Conservation (phyloP, 2,113 vertebrate species). For the Neomonachus schauinslandi region DNA sequence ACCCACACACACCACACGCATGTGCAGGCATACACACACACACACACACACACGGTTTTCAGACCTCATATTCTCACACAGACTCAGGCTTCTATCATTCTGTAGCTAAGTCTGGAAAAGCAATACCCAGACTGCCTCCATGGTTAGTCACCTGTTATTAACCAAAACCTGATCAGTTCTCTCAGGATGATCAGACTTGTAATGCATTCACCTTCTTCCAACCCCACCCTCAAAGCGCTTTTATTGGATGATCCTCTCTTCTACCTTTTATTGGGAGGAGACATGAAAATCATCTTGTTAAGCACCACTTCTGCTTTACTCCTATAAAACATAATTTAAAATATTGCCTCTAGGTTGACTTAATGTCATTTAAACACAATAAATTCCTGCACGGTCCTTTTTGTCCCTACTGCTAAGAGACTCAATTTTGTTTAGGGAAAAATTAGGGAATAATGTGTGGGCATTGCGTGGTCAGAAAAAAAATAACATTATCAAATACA, state of each 20-base stretch:
- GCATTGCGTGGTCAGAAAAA: background rate
- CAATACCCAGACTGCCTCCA: background rate
- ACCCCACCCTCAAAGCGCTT: background rate
- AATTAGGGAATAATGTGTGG: background rate
- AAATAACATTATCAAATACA: background rate
- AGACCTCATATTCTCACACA: background rate
- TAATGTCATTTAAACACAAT: slow-evolving; percentile 35
- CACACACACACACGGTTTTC: background rate
- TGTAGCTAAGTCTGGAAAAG: background rate
- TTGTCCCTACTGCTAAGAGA: background rate
- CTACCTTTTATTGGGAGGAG: background rate
- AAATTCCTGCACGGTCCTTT: background rate
- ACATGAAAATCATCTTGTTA: background rate
- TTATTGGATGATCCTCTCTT: background rate
- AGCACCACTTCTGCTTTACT: slow-evolving; percentile 40
- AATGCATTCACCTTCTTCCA: background rate
- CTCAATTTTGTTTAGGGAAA: slow-evolving; percentile 31
- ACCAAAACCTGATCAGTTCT: background rate
- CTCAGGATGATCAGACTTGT: background rate
- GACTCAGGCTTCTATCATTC: background rate
- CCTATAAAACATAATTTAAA: slow-evolving; percentile 42
- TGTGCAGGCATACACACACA: background rate
- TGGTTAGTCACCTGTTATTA: background rate
- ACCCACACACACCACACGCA: fast-evolving
- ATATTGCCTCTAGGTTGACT: slow-evolving; percentile 14